Conservation (phyloP, 1,140 invertebrate species). For the Pomacea maculata region DNA sequence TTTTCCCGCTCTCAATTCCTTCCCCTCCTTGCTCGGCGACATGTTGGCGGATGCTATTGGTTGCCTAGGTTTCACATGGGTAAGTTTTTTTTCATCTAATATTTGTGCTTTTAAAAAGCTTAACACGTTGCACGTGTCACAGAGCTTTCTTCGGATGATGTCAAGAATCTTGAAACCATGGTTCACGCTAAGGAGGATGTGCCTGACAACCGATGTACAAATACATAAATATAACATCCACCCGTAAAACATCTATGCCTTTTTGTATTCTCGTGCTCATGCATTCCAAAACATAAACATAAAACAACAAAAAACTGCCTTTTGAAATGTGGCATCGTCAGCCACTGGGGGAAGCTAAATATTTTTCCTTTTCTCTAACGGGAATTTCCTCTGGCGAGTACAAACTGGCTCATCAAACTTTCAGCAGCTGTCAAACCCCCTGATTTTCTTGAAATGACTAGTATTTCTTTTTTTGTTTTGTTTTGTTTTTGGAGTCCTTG, state of each 20-base stretch:
- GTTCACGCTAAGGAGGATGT: too few species aligned
- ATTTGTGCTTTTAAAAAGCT: neutral
- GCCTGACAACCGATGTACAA: too few species aligned
- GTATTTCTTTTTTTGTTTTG: neutral
- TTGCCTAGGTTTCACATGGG: constrained; percentile 69
- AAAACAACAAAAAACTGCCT: too few species aligned
- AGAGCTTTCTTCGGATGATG: neutral
- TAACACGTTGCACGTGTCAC: neutral
- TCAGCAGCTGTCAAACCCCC: neutral
- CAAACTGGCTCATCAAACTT: neutral
- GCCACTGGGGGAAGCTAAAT: too few species aligned
- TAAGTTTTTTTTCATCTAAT: constrained; percentile 40
- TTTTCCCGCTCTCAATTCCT: constrained; percentile 68
- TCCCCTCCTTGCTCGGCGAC: constrained; percentile 67
- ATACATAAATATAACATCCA: too few species aligned
- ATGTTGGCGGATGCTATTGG: constrained; percentile 68
- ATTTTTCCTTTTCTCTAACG: too few species aligned
- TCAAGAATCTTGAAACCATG: too few species aligned
- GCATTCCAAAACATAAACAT: too few species aligned
- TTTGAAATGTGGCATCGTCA: too few species aligned
- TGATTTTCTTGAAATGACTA: too few species aligned
- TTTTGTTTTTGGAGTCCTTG: neutral
- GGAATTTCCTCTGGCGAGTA: neutral
- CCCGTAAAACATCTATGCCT: too few species aligned
- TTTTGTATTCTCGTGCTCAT: too few species aligned